Evolutionary conservation across 1,140 invertebrate species (phyloP).

Genomic region (Dreissena polymorpha): DNA sequence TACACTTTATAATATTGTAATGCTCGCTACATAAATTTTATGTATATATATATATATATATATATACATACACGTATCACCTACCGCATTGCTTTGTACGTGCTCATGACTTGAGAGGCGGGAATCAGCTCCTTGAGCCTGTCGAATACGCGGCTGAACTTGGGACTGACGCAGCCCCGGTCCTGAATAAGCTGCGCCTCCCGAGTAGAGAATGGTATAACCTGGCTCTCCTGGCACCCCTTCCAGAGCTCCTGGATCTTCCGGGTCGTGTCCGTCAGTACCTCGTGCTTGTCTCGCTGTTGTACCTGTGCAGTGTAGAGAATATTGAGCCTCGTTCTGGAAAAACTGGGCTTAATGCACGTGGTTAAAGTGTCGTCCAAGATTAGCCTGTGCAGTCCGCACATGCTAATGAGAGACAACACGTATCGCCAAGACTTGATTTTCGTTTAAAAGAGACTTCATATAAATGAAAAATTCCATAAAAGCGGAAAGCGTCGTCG

Average conservation of each 20-base stretch:
- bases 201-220: constrained; percentile 66
- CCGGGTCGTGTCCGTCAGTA: constrained; percentile 61
- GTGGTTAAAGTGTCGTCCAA: no score
- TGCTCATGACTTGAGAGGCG: constrained; percentile 53
- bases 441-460: no score
- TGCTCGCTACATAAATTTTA: no score
- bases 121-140: constrained; percentile 63
- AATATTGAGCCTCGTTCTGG: constrained; percentile 1
- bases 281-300: constrained; percentile 55
- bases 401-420: no score
- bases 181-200: constrained; percentile 61
- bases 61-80: neutral
- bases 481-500: no score
- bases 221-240: constrained; percentile 61
- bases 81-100: constrained; percentile 58
- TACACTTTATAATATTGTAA: no score
- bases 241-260: constrained; percentile 71
- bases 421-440: no score
- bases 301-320: constrained; percentile 53
- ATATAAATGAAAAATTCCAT: no score
- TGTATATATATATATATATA: no score
- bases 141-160: constrained; percentile 59
- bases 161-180: constrained; percentile 47
- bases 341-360: no score
- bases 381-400: no score